Conservation (phyloP, 2,888 invertebrate genomes). For the Parascotia fuliginaria region DNA sequence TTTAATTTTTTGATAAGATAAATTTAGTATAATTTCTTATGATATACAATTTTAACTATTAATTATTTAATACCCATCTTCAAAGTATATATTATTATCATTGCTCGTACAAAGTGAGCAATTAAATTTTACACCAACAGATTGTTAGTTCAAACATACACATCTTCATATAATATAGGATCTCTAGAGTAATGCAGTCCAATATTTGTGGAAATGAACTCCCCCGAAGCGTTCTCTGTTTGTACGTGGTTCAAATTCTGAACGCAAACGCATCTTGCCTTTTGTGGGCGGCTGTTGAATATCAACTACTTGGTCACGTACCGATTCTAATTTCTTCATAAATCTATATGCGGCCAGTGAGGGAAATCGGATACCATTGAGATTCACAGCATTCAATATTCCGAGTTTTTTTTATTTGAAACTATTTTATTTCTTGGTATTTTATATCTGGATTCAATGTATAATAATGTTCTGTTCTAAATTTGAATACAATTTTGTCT, state of each 20-base stretch:
- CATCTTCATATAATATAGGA: conserved; percentile 45
- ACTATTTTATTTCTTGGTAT: conserved; percentile 10
- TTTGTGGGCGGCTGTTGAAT: conserved; percentile 53
- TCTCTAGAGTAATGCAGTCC: conserved; percentile 63
- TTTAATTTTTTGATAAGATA: no score
- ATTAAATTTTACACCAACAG: conserved; percentile 24
- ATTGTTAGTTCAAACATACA: background rate
- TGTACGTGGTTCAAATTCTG: conserved; percentile 65
- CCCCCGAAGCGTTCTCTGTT: conserved; percentile 57
- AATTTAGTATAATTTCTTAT: no score
- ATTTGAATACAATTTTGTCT: background rate
- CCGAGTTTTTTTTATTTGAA: conserved; percentile 31
- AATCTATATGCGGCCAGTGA: conserved; percentile 51
- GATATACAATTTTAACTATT: no score
- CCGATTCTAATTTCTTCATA: conserved; percentile 66
- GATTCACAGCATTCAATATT: conserved; percentile 44
- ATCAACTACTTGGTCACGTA: conserved; percentile 58
- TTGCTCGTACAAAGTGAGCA: conserved; percentile 17
- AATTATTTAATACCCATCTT: no score
- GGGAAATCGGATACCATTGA: conserved; percentile 39
- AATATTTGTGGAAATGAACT: conserved; percentile 74
- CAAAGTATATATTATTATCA: no score
- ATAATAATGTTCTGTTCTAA: background rate
- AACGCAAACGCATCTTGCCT: conserved; percentile 58
- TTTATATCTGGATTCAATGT: background rate